Base-by-base conservation (phyloP, 2,888 invertebrate species). In the Megamerina dolium region DNA sequence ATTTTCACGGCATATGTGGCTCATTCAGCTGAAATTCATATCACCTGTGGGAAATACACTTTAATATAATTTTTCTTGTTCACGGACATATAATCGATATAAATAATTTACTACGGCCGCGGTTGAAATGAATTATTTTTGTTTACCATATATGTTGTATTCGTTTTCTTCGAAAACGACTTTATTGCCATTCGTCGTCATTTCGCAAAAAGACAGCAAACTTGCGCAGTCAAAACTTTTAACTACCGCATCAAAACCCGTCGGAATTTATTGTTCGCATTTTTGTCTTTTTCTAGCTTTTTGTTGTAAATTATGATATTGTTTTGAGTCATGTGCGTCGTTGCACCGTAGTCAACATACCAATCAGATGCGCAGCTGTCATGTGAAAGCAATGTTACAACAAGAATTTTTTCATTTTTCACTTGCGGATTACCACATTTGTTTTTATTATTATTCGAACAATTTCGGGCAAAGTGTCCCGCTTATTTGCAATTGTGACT, bases 291-390 rank as follows among this genome's bases (percentile, higher is more conserved):
- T 27, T 17, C 12, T 29, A 29, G 30, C 19, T 33, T 40, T 31
- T 40, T 32, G 23, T 32, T 26, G 14, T 12, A 23, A 33, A 33
- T 32, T 18, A 21, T 20, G 30, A 23, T 31, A 21, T 41, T 41
- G 9, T 47, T 35, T 8, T 43, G 39, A 3, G 49, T 46, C 38
- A 43, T 45, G 31, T 49, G 42, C 23, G 46, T n/a, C 2, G 46
- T 42, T 18, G 45, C 46, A 9, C 43, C 50, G 6, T 45, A 30
- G 20, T 38, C 30, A 16, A 37, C 37, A n/a, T n/a, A n/a, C n/a
- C 45, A 45, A 16, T 47, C 47, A 10, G 41, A 29, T 17, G 42
- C 26, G 32, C 35, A 34, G 26, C 36, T 44, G n/a, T 41, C 39
- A 17, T 45, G 39, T 9, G 29, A 41, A n/a, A 50, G 29, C 5